Base-by-base conservation (phyloP, 1,140 invertebrate genomes). In the Drepana arcuata region DNA sequence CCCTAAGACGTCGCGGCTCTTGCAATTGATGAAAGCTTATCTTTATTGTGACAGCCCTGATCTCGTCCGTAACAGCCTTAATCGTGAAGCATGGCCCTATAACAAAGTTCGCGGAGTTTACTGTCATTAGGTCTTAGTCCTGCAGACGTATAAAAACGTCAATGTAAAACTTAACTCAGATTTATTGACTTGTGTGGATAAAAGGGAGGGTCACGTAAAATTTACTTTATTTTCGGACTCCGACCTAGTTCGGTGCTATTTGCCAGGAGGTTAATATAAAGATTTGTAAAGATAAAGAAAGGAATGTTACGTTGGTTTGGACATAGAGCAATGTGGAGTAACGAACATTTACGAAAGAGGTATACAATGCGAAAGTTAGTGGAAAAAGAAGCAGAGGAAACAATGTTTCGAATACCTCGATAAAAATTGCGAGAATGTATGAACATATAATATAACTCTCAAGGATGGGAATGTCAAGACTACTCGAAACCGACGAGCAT, bases 61-160 rank as follows among this genome's bases (percentile, higher is more conserved):
- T 41, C 35, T 34, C 16, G 23, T 30, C 30, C 31, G 33, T 38
- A 11, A 16, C 25, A 23, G 32, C 32, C 18, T 45, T 49, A 54
- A 54, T 54, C 51, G 46, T 50, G 47, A 54, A 54, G 41, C 46
- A 54, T 42, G 33, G 41, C 15, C 35, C 35, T 49, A 46, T 46
- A 49, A 35, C 34, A 26, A 49, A 54, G 41, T 54, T 49, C 16
- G 31, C 27, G 31, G 14, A 34, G 34, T 44, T 43, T 32, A 44
- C 31, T 49, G 35, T 49, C 46, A 49, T 54, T 42, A 40, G 38
- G 9, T 27, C 36, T 41, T 30, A 27, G 29, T 28, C 14, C 14
- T 16, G n/a, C 26, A 16, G 11, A 31, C 46, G 28, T 39, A 43
- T 43, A 48, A 48, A 48, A 43, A 38, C 32, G 30, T 34, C 45